Evolutionary conservation across 2,113 vertebrate species (phyloP).

Genomic region (Petrocephalus microphthalmus): DNA sequence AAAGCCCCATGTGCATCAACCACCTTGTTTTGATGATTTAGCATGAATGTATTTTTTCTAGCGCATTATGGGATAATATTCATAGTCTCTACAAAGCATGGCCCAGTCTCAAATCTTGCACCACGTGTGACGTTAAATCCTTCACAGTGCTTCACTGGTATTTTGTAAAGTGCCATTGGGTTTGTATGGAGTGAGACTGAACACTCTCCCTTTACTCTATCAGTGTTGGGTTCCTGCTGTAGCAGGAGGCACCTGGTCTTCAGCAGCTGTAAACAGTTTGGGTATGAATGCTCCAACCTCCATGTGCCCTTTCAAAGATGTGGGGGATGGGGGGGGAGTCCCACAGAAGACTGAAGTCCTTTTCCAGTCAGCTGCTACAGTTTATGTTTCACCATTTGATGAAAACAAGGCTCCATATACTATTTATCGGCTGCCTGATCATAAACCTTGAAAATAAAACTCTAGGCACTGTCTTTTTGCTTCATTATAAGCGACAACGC

Average conservation of each 20-base stretch:
- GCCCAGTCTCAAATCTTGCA: not conserved
- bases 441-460: not conserved
- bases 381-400: not conserved
- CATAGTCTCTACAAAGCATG: not conserved
- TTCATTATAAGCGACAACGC: not conserved
- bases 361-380: not conserved
- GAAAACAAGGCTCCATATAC: not conserved
- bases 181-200: not conserved
- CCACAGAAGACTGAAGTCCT: not conserved
- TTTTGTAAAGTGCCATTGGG: not conserved
- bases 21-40: not conserved
- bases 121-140: not conserved
- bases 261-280: constrained; percentile 12
- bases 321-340: not conserved
- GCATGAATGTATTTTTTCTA: no score
- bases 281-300: not conserved
- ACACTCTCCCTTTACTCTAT: not conserved
- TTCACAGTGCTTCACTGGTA: not conserved
- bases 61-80: not conserved
- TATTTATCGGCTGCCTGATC: not conserved
- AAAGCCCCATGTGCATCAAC: not conserved
- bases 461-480: not conserved
- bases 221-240: not conserved
- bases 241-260: not conserved
- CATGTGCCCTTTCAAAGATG: not conserved